Evolutionary conservation across 2,797 vertebrate genomes (phyloP), one percentile per base, ranked within the genome.

Genomic region (Gambusia yucatana): DNA sequence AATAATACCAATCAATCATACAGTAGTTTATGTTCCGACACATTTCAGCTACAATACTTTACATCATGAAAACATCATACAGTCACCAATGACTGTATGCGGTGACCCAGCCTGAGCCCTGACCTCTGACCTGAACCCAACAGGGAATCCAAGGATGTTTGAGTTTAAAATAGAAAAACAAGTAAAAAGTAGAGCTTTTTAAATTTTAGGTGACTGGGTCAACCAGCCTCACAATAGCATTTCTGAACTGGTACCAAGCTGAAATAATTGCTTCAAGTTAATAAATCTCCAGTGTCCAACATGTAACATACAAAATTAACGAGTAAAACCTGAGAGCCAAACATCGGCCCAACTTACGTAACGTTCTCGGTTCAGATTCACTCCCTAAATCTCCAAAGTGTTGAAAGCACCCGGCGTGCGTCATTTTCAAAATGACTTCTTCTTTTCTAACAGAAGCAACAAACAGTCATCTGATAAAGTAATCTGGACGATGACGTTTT

Each of bases 311-410:
- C 52, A 4, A 61, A 1, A 6, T 30, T 16, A 33, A 14, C 0
- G 6, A 33, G 30, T n/a, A 63, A 36, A 39, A 20, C 1, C 36
- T 6, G 22, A 13, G 14, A 55, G 13, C 5, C 25, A 57, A 57
- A 41, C 72, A 25, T 57, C 14, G 7, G 3, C 10, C 11, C 33
- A 3, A 7, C 22, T 44, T 44, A 9, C 8, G 14, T 4, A 33
- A n/a, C 5, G 44, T 76, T 76, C 78, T 41, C 22, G 11, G 8
- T 75, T 79, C 43, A 4, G 59, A 30, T 13, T 57, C 36, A 1
- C 22, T 0, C 79, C 70, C 76, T 48, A 55, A 46, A 28, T 82
- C 47, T 3, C 36, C 76, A 28, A 16, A 10, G 43, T 86, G 76
- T 81, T 50, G 78, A 84, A 82, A 78, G 75, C 39, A 25, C 48